phyloP scores from a whole-genome alignment of 2,113 vertebrate genomes.

The Illadopsis cleaveri region DNA sequence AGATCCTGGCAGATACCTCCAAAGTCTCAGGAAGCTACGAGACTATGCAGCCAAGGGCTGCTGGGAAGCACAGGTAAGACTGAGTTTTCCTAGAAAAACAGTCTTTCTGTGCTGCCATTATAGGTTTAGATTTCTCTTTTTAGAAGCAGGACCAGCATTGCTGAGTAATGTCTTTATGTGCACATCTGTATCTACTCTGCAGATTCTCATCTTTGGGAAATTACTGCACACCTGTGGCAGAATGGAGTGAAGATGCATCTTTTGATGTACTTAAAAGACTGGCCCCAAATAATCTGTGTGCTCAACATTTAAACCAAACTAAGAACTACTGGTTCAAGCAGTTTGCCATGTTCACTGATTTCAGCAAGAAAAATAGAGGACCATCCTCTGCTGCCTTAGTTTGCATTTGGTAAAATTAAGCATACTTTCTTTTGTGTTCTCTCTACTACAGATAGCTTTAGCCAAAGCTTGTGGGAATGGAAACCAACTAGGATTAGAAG shows the following conservation, averaged over 20 bases:
- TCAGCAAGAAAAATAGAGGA: neutral
- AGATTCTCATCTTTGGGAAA: neutral
- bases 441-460: constrained; percentile 76
- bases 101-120: neutral
- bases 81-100: neutral
- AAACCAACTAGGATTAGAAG: constrained; percentile 84
- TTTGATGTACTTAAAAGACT: neutral
- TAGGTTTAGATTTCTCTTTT: neutral
- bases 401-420: neutral
- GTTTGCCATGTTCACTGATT: neutral
- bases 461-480: constrained; percentile 88
- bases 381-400: neutral
- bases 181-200: neutral
- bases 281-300: neutral
- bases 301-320: neutral
- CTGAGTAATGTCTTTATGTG: neutral
- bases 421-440: neutral
- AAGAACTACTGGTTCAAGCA: neutral
- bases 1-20: constrained; percentile 92
- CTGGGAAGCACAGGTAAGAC: constrained; percentile 94
- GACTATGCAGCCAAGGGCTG: constrained; percentile 93
- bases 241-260: neutral
- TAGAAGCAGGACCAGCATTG: neutral
- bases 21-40: constrained; percentile 89
- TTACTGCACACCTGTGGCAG: neutral